Conservation (phyloP, 2,888 invertebrate genomes). For the Lithophane leautieri region DNA sequence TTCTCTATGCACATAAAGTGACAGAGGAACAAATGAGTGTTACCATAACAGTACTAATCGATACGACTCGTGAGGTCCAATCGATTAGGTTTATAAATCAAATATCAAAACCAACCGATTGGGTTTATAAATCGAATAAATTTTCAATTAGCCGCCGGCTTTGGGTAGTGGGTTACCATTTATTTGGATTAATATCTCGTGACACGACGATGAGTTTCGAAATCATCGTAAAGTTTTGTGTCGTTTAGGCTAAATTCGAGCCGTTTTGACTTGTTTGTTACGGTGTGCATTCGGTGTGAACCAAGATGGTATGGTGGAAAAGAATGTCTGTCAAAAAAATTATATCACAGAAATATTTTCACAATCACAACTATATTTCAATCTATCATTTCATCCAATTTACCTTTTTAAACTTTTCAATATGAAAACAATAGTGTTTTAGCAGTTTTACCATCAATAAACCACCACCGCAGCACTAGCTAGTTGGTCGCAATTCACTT, state of each 20-base stretch:
- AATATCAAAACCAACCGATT: conserved; percentile 66
- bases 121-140: conserved; percentile 74
- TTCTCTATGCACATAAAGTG: conserved; percentile 58
- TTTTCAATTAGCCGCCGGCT: conserved; percentile 67
- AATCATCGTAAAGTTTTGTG: conserved; percentile 32
- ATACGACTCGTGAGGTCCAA: conserved; percentile 68
- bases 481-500: conserved; percentile 53
- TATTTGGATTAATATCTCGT: conserved; percentile 66
- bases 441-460: conserved; percentile 17
- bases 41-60: conserved; percentile 66
- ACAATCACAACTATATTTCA: background rate
- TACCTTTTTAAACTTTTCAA: conserved; percentile 9
- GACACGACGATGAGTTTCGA: conserved; percentile 56
- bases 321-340: background rate
- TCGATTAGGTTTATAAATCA: conserved; percentile 72
- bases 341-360: background rate
- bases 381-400: background rate
- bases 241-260: conserved; percentile 2
- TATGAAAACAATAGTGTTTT: conserved; percentile 18
- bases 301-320: background rate
- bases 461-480: conserved; percentile 33
- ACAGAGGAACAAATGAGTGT: conserved; percentile 65
- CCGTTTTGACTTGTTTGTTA: background rate
- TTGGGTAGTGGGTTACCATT: conserved; percentile 66
- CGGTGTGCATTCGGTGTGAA: background rate